Evolutionary conservation across 2,888 invertebrate species (phyloP), one percentile per base, ranked within the genome.

Genomic region (Drosophila multiciliata): DNA sequence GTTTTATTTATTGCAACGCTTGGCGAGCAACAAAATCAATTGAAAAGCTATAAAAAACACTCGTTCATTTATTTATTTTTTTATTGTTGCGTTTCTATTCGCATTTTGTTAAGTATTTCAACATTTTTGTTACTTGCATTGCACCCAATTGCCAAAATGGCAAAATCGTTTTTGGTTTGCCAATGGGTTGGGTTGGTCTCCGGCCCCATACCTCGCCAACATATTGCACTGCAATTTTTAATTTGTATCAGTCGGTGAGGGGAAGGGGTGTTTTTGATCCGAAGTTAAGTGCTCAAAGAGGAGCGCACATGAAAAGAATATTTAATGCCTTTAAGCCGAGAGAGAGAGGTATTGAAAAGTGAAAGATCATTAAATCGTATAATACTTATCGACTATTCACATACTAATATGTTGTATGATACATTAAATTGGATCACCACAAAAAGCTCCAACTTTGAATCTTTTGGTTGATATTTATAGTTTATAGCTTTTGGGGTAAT

Each of bases 141-240:
- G 80, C 90, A 81, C 82, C 69, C 81, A 90, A 90, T 90, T 90
- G 87, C 85, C 85, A 90, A 85, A 89, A 84, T 84, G 78, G 82
- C 76, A 65, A 84, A 73, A 89, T 81, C 73, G 82, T 87, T 80
- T 71, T 68, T 75, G 73, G 61, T 61, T 80, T 83, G 78, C 69
- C 76, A 87, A 80, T 80, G 89, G 74, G 72, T 89, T 78, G 88
- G 73, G 71, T 89, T 75, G 82, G 82, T 87, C 82, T 38, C 75
- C 32, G 36, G 52, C 42, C 20, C 26, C 67, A 45, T 15, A 35
- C 12, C 35, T 36, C 38, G 35, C 4, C 53, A 48, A 35, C n/a
- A 55, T 36, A 38, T 42, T 52, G 55, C 50, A 57, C n/a, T 73
- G 32, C 49, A 55, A 57, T 73, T 65, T 73, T 64, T 74, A 64